Evolutionary conservation across 2,797 vertebrate genomes (phyloP), one percentile per base, ranked within the genome.

Genomic region (Apodemus agrarius): DNA sequence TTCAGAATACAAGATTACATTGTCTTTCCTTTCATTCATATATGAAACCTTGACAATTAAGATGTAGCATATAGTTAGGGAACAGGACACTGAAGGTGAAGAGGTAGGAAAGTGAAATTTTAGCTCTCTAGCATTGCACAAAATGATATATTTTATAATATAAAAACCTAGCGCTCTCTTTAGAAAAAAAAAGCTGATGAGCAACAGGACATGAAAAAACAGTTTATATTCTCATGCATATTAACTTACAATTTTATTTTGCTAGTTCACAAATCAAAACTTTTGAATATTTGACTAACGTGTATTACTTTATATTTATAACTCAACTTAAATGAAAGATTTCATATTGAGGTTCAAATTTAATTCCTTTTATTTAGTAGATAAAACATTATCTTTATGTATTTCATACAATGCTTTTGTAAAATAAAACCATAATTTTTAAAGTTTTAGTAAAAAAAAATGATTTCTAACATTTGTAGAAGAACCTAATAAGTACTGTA

Each of bases 401-500:
- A 89, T 24, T 72, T 94, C 31, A 59, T 52, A 78, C 89, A 76
- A 81, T 93, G 54, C 31, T 81, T 92, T 19, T 67, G 29, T 59
- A 78, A 86, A 86, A 91, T 92, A 84, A 84, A 95, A 84, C 0
- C 67, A 3, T 63, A 61, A 76, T 90, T 97, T 94, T 91, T 52
- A 43, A 81, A 95, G 80, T 5, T 90, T 21, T 17, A 91, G 24
- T 93, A 94, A 59, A 79, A 95, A 95, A 43, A 96, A 94, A 59
- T 61, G 92, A 92, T 57, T 57, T 96, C 29, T 92, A 88, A 79
- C 72, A 13, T 31, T 79, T 95, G 78, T 59, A 91, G 12, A 86
- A 17, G 74, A 34, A 92, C 4, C 19, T 59, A 79, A 57, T 90
- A 95, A 86, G 84, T 92, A 72, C 52, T 54, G 17, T 89, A 90